phyloP scores from a whole-genome alignment of 2,113 vertebrate genomes.

The Camelus dromedarius region DNA sequence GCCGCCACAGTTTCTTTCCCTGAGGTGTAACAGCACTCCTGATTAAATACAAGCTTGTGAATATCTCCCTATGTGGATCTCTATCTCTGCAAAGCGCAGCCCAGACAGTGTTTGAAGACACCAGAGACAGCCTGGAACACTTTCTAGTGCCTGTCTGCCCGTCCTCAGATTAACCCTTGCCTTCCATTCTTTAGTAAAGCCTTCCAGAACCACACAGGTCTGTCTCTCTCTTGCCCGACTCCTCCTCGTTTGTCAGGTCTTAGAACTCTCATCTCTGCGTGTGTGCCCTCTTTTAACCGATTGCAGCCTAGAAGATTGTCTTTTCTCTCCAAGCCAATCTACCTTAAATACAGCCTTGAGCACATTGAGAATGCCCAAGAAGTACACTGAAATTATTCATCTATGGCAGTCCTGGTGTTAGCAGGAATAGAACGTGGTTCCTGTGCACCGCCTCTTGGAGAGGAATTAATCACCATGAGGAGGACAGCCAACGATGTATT shows the following conservation, averaged over 20 bases:
- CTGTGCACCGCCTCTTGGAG: fast-evolving
- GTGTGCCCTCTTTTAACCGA: background rate
- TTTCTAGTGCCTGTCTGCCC: background rate
- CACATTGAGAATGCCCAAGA: background rate
- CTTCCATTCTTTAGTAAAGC: background rate
- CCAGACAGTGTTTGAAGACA: background rate
- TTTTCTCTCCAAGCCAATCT: background rate
- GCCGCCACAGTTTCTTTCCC: constrained; percentile 60
- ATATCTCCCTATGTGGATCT: background rate
- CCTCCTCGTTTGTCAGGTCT: background rate
- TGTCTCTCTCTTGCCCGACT: background rate
- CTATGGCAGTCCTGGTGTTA: background rate
- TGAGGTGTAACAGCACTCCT: constrained; percentile 62
- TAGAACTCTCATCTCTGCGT: background rate
- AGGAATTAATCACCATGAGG: background rate
- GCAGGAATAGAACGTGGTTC: background rate
- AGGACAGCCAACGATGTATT: background rate
- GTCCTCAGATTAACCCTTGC: background rate
- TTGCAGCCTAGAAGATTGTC: background rate
- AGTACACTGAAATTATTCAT: background rate
- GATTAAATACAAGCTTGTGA: constrained; percentile 70
- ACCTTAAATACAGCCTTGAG: background rate
- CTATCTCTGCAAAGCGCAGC: background rate
- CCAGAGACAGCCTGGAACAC: background rate
- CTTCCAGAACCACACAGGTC: background rate